phyloP scores from a whole-genome alignment of 2,888 invertebrate species.

The Caradrina kadenii region DNA sequence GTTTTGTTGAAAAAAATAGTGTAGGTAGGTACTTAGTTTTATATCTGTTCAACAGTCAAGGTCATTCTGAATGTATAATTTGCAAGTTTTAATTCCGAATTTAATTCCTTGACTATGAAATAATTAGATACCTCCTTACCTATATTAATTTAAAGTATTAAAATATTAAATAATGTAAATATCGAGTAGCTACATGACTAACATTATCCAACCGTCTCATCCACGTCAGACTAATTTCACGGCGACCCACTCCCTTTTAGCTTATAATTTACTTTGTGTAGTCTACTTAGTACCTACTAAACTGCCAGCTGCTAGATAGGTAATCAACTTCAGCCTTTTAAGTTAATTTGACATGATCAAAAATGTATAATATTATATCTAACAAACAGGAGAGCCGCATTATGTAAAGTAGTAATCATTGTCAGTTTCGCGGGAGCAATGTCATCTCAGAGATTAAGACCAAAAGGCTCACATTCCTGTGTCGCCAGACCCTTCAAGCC shows the following conservation, averaged over 20 bases:
- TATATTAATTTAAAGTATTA: too few relatives aligned
- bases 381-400: not conserved
- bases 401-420: not conserved
- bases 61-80: constrained; percentile 7
- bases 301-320: not conserved
- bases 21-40: too few relatives aligned
- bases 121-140: too few relatives aligned
- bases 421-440: not conserved
- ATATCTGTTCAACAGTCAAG: constrained; percentile 24
- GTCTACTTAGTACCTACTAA: too few relatives aligned
- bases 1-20: too few relatives aligned
- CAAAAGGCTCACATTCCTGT: not conserved
- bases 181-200: not conserved
- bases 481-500: too few relatives aligned
- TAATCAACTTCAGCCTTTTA: not conserved
- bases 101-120: not conserved
- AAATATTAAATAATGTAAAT: constrained; percentile 9
- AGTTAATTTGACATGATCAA: not conserved
- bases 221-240: constrained; percentile 19
- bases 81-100: not conserved
- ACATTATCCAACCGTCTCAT: not conserved
- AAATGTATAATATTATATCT: not conserved
- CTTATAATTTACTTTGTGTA: constrained; percentile 5
- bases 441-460: not conserved
- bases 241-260: constrained; percentile 1